Evolutionary conservation across 37 sponge, comb jelly and placozoan species (phyloP).

Genomic region (Spongilla lacustris): DNA sequence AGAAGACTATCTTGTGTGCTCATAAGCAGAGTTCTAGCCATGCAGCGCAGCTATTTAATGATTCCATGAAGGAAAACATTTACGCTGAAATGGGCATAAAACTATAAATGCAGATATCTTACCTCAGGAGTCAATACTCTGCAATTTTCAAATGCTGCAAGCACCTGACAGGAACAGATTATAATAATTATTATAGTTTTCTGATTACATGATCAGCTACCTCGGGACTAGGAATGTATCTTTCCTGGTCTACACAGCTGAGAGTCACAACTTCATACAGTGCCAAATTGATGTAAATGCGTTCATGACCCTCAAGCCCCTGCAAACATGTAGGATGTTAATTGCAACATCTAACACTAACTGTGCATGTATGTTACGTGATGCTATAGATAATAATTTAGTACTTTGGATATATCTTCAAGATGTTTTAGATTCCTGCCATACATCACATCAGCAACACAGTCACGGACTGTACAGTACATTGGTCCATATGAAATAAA

Average conservation of each 20-base stretch:
- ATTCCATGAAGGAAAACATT: not conserved
- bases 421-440: conserved; percentile 33
- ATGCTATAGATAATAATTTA: no score
- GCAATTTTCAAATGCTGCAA: not conserved
- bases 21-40: conserved; percentile 19
- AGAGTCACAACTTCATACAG: not conserved
- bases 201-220: not conserved
- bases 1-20: conserved; percentile 55
- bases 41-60: conserved; percentile 25
- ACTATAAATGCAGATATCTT: not conserved
- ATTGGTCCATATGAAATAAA: conserved; percentile 50
- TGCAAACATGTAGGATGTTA: not conserved
- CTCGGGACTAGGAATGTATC: not conserved
- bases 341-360: no score
- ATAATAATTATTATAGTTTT: not conserved
- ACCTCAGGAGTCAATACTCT: not conserved
- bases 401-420: conserved; percentile 16
- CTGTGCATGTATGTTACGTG: no score
- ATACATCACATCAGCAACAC: conserved; percentile 35
- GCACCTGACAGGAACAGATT: not conserved
- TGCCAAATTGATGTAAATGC: not conserved
- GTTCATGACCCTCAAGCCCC: not conserved
- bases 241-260: not conserved
- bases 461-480: conserved; percentile 36
- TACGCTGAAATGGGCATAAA: not conserved